Conservation (phyloP, 2,797 vertebrate species). For the Loris lydekkerianus region DNA sequence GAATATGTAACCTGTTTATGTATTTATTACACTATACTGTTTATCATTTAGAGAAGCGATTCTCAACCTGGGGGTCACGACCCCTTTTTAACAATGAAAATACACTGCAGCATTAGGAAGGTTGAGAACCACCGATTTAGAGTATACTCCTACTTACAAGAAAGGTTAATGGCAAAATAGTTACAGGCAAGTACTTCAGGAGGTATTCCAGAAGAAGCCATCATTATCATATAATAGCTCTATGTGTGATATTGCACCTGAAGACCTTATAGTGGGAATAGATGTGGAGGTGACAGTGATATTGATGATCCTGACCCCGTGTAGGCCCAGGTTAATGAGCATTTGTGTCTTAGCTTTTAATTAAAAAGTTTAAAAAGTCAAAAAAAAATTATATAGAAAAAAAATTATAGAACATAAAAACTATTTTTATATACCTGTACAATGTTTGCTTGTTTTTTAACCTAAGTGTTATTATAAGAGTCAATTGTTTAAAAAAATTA, state of each 20-base stretch:
- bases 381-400: background rate
- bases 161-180: background rate
- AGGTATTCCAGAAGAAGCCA: background rate
- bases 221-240: background rate
- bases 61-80: too few species aligned
- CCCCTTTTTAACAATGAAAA: too few species aligned
- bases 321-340: background rate
- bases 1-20: background rate
- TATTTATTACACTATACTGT: background rate
- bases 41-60: background rate
- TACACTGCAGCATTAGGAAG: too few species aligned
- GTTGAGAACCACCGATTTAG: background rate
- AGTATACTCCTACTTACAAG: background rate
- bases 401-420: background rate
- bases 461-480: background rate
- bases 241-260: background rate
- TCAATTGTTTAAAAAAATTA: background rate
- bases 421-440: background rate
- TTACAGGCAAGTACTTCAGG: background rate
- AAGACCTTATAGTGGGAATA: background rate
- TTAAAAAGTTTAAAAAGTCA: background rate
- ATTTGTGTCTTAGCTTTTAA: background rate
- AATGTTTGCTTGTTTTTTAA: background rate
- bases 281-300: background rate
- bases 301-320: background rate